Evolutionary conservation across 2,888 invertebrate species (phyloP), one percentile per base, ranked within the genome.

Genomic region (Crematogaster levior): DNA sequence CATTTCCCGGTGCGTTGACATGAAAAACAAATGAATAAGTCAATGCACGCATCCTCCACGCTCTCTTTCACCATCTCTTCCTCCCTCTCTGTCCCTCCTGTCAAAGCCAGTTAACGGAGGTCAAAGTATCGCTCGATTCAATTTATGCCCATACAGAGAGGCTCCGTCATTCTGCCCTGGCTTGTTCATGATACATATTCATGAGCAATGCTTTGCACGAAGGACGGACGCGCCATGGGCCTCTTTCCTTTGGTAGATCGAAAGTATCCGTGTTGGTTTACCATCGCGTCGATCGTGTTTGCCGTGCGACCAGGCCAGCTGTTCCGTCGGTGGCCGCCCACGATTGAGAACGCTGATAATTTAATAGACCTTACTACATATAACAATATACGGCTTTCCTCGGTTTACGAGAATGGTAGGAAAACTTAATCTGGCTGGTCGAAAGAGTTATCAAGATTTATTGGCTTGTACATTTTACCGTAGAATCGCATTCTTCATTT

Each of bases 271-370:
- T 72, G 80, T 68, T 72, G 58, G 70, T 72, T 60, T 80, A 60
- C 34, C 27, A 37, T 72, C 79, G 34, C 30, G 74, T 74, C 72
- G 46, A 27, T 70, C 12, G 58, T 80, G 70, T 72, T 68, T 80
- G 60, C 46, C 77, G 77, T 66, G 77, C 48, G 80, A 72, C 72
- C 72, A 48, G 10, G 56, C 74, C 74, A 75, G 61, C 74, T 75
- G 77, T 77, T 77, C 40, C 51, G 61, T 30, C 15, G 21, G 30
- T 63, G 15, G 51, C 12, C 53, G 51, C 30, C 37, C 27, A 40
- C 66, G 66, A 77, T 66, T 66, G 66, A 77, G 56, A 66, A 77
- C 21, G 56, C 56, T 56, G 77, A 77, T 77, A 66, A 77, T 77
- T 77, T 66, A 77, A 77, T 66, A 66, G 66, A 43, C 21, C 66